phyloP scores from a whole-genome alignment of 2,797 vertebrate species.

The Mastacembelus armatus region DNA sequence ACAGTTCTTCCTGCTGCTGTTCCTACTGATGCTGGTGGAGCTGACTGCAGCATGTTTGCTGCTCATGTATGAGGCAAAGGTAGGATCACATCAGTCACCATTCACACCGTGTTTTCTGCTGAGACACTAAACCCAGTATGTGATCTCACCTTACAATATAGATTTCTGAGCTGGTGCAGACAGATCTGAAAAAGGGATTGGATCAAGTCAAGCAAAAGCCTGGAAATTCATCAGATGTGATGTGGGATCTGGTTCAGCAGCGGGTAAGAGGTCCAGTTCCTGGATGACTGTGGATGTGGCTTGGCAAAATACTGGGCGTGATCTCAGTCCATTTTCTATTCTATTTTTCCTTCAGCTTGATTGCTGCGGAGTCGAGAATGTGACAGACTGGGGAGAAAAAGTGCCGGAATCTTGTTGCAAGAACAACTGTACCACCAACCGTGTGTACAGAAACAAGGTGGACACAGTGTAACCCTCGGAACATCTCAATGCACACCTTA shows the following conservation, averaged over 20 bases:
- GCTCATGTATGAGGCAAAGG: constrained; percentile 64
- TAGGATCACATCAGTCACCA: constrained; percentile 32
- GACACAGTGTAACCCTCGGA: not conserved
- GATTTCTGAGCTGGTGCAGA: no score
- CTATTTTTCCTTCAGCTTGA: constrained; percentile 63
- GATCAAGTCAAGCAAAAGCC: no score
- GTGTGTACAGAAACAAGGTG: constrained; percentile 17
- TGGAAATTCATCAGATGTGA: no score
- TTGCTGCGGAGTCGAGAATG: constrained; percentile 76
- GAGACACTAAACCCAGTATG: not conserved
- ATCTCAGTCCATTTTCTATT: not conserved
- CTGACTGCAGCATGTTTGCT: constrained; percentile 76
- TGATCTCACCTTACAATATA: no score
- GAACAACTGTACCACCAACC: rapidly evolving
- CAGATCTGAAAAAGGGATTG: no score
- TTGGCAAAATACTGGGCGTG: not conserved
- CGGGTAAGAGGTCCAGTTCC: no score
- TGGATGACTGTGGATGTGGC: no score
- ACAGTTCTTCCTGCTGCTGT: constrained; percentile 85
- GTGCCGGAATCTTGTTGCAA: constrained; percentile 53
- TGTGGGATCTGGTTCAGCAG: no score
- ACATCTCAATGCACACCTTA: not conserved
- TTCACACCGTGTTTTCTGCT: not conserved
- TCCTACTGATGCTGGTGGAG: constrained; percentile 83
- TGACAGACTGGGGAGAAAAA: constrained; percentile 34